Percentiles rank a stretch among this genome's conserved stretches.
These are phyloP conservation scores for Myotis myotis DNA, from an alignment of 2,797 vertebrate species.

Conservation along the genomic window DNA sequence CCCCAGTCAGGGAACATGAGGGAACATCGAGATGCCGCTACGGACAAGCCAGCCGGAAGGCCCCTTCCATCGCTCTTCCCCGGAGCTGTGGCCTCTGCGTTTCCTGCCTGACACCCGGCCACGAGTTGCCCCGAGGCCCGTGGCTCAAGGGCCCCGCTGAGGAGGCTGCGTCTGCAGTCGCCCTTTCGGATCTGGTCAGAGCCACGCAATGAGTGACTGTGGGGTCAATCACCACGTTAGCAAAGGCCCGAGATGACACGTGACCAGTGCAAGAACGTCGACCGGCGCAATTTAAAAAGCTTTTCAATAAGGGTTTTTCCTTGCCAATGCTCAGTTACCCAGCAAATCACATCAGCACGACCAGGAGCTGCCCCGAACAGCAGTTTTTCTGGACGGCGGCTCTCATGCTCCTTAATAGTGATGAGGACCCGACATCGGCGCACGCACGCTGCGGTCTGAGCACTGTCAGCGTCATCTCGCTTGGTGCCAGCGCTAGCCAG, in stretches of 20 bases:
- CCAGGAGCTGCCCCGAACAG: slow-evolving; percentile 35
- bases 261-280: neutral
- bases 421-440: slow-evolving; percentile 19
- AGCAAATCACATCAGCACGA: slow-evolving; percentile 71
- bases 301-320: slow-evolving; percentile 57
- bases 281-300: slow-evolving; percentile 60
- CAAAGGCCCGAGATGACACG: slow-evolving; percentile 30
- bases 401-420: slow-evolving; percentile 57
- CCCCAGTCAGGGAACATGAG: neutral
- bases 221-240: slow-evolving; percentile 4
- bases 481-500: neutral
- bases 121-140: neutral
- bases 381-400: slow-evolving; percentile 62
- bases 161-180: neutral
- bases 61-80: neutral
- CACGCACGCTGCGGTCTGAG: neutral
- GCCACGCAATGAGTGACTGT: neutral
- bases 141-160: rapidly evolving
- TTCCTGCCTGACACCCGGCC: neutral
- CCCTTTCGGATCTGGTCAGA: neutral
- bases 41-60: rapidly evolving
- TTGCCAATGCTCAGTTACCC: slow-evolving; percentile 72
- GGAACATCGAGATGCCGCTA: rapidly evolving
- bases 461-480: neutral
- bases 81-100: neutral